A percentile compares a stretch with the other conserved stretches of the same genome.
Evolutionary conservation across 2,113 vertebrate genomes (phyloP).

Genomic region (Malurus elegans): DNA sequence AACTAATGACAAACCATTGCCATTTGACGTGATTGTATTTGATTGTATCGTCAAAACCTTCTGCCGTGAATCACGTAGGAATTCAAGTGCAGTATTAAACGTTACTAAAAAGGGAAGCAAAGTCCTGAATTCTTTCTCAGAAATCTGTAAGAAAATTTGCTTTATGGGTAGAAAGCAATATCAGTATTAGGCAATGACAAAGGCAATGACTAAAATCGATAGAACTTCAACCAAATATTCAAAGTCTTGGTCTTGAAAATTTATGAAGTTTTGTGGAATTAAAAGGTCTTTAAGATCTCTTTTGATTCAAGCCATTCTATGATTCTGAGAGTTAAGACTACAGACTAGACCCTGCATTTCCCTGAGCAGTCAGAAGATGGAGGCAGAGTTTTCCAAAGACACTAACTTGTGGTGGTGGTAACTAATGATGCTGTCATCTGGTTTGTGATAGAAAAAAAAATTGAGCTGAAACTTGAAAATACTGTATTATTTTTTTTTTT

Average conservation of each 20-base stretch:
- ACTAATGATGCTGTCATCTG: neutral
- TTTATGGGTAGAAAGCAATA: neutral
- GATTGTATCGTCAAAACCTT: neutral
- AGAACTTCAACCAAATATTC: neutral
- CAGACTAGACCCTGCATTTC: neutral
- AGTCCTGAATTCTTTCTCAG: neutral
- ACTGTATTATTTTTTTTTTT: neutral
- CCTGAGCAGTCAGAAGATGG: constrained; percentile 26
- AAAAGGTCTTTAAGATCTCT: neutral
- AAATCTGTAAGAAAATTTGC: neutral
- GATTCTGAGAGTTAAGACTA: neutral
- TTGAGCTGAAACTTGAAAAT: neutral
- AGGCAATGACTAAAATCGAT: neutral
- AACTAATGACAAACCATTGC: neutral
- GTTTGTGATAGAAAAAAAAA: neutral
- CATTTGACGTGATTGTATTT: neutral
- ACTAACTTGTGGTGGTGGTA: neutral
- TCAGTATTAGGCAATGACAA: neutral
- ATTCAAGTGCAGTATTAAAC: neutral
- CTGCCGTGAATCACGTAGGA: neutral
- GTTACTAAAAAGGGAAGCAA: neutral
- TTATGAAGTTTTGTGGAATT: neutral
- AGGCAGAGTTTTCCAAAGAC: neutral
- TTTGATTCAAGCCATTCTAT: neutral
- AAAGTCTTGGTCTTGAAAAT: neutral